These are phyloP conservation scores for Vulpes ferrilata DNA, from an alignment of 2,113 vertebrate genomes.

Conservation along the genomic window DNA sequence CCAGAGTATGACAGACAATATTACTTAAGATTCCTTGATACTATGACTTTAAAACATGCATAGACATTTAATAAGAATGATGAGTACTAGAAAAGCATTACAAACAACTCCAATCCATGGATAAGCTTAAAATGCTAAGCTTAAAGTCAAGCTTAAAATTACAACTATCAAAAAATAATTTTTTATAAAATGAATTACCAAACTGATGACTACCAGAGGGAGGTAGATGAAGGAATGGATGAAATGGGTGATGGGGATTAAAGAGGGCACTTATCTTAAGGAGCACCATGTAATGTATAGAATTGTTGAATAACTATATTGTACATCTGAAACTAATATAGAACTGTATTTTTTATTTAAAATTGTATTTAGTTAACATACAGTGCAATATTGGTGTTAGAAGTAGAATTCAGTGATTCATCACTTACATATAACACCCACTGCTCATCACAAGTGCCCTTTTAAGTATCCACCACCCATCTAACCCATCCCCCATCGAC, in stretches of 20 bases:
- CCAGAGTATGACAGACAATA: not conserved
- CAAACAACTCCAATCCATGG: not conserved
- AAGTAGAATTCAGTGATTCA: too few relatives aligned
- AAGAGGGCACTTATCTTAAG: not conserved
- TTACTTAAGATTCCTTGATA: not conserved
- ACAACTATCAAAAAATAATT: not conserved
- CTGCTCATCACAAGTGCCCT: too few relatives aligned
- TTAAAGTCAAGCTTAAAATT: slow-evolving; percentile 21
- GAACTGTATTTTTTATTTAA: too few relatives aligned
- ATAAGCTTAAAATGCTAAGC: not conserved
- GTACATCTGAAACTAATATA: not conserved
- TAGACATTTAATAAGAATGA: not conserved
- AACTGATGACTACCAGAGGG: not conserved
- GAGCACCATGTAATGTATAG: not conserved
- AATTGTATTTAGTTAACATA: too few relatives aligned
- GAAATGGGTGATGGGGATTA: not conserved
- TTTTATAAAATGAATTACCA: not conserved
- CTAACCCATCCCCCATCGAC: too few relatives aligned
- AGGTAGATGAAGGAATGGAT: not conserved
- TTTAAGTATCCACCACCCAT: too few relatives aligned
- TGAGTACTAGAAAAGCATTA: not conserved
- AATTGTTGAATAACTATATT: not conserved
- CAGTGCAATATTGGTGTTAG: too few relatives aligned
- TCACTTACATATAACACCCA: too few relatives aligned
- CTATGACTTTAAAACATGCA: not conserved